Evolutionary conservation across 30 jellyfish, hydroid and myxozoan species (phyloP), one percentile per base, ranked within the genome.

Genomic region (Chironex yamaguchii): DNA sequence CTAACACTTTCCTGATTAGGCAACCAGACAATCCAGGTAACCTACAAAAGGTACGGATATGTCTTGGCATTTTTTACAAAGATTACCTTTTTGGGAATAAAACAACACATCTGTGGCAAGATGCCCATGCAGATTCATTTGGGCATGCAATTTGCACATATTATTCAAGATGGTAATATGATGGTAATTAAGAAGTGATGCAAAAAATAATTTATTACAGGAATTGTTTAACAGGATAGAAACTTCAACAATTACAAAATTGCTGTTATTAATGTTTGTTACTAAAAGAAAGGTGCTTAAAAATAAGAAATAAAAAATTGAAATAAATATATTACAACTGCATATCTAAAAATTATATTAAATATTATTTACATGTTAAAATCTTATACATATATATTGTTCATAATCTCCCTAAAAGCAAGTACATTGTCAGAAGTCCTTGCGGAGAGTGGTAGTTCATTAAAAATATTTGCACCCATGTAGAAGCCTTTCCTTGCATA

Each of bases 211-310:
- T n/a, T n/a, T n/a, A 58, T 58, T 12, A 17, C 26, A 23, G 0
- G 27, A 12, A 58, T n/a, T 66, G 6, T 50, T 73, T 73, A 0
- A 73, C 79, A 2, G 79, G 87, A 50, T 14, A 11, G 26, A 73
- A 73, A 76, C 29, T 76, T 76, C 88, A 76, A 49, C 88, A 76
- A 76, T 51, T 49, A 1, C 58, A 29, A 76, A 33, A 76, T 49
- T 76, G 88, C 79, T 76, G 88, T 76, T 50, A 76, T 76, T 2
- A 76, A 51, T 49, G 79, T 73, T 76, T 76, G 88, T 76, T 52
- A 65, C 54, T 51, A 49, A 73, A 76, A 33, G 85, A 71, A 76
- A 76, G 88, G 64, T 33, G 88, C 88, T 76, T 49, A 76, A 51
- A 76, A 28, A 76, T 20, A 48, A 73, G 30, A 76, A 3, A 17